These are phyloP conservation scores for Seriola quinqueradiata DNA, from an alignment of 2,113 vertebrate species.

Conservation along the genomic window DNA sequence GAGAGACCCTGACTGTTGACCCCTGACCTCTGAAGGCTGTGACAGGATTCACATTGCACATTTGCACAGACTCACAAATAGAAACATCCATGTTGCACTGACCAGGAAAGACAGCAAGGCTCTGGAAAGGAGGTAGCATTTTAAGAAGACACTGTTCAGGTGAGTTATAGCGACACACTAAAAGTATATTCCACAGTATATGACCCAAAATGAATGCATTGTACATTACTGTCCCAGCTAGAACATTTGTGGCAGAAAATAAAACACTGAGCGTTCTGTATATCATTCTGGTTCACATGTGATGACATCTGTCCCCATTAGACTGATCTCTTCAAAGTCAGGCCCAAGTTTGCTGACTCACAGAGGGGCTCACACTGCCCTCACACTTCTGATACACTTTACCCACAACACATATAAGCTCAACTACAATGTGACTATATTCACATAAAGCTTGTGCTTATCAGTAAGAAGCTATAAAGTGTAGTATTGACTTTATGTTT, in stretches of 20 bases:
- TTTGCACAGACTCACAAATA: constrained; percentile 26
- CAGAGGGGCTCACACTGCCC: no score
- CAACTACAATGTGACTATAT: no score
- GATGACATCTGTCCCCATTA: no score
- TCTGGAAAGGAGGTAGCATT: not conserved
- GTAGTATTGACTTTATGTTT: no score
- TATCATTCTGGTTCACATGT: no score
- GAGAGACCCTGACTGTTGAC: constrained; percentile 9
- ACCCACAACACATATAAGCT: no score
- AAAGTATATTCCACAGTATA: not conserved
- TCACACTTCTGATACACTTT: no score
- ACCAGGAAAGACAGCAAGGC: not conserved
- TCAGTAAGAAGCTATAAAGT: no score
- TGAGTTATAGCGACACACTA: not conserved
- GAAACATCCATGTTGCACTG: not conserved
- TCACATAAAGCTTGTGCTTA: no score
- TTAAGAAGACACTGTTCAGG: not conserved
- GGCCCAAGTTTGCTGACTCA: no score
- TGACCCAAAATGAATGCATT: not conserved
- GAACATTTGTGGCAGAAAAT: not conserved
- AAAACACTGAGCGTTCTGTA: no score
- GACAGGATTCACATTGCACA: constrained; percentile 24
- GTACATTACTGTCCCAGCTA: not conserved
- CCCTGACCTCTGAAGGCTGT: not conserved
- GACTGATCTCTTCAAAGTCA: no score